Conservation (phyloP, 2,888 invertebrate species). For the Blera fallax region DNA sequence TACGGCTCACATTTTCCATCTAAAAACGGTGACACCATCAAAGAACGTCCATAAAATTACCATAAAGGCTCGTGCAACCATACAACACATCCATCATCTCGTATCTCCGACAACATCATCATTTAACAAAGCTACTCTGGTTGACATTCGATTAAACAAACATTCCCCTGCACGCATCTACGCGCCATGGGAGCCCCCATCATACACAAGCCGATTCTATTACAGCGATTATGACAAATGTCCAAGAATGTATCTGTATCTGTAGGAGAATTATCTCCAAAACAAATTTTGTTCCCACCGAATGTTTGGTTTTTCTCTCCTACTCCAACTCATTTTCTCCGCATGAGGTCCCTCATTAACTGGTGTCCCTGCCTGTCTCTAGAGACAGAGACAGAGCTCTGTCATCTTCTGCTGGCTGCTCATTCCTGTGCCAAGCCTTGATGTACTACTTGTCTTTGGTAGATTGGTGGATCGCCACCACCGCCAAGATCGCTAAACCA, state of each 20-base stretch:
- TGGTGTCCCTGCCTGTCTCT: conserved; percentile 41
- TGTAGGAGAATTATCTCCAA: neutral
- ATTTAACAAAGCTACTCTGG: conserved; percentile 27
- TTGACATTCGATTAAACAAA: conserved; percentile 37
- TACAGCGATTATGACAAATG: conserved; percentile 42
- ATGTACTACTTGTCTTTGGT: conserved; percentile 13
- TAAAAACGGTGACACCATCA: no score
- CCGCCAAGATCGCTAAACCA: conserved; percentile 21
- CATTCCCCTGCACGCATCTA: neutral
- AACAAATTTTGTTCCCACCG: conserved; percentile 30
- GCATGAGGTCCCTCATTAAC: conserved; percentile 55
- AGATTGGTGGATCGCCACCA: neutral
- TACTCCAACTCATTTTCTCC: conserved; percentile 17
- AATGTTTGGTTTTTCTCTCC: conserved; percentile 15
- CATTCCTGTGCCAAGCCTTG: neutral
- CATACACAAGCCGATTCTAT: neutral
- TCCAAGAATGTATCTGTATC: conserved; percentile 43
- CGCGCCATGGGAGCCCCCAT: conserved; percentile 4
- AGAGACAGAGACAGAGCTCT: no score
- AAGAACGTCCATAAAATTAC: conserved; percentile 2
- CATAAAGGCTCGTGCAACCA: conserved; percentile 25
- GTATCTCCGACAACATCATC: conserved; percentile 42
- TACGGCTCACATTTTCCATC: no score
- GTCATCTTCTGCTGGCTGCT: neutral
- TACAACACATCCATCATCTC: conserved; percentile 36